Conservation (phyloP, 2,797 vertebrate genomes). For the Parotocinclus haroldoi region DNA sequence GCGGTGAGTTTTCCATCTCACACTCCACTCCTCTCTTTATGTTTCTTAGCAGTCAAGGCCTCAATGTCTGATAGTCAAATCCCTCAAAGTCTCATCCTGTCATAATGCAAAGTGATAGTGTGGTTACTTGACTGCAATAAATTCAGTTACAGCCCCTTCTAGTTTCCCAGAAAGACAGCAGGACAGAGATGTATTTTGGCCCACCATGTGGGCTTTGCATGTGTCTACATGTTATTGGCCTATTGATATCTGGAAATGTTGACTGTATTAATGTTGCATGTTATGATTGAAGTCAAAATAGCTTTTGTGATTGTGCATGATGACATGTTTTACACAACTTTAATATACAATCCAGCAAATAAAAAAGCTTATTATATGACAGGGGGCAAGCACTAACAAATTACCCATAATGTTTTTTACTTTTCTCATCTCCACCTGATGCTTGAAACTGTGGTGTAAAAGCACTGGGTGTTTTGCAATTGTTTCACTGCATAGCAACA, state of each 20-base stretch:
- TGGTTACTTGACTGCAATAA: conserved; percentile 41
- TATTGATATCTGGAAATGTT: too few species aligned
- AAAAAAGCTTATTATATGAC: too few species aligned
- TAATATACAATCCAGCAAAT: too few species aligned
- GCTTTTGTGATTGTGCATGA: too few species aligned
- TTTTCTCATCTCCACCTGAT: too few species aligned
- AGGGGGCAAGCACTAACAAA: too few species aligned
- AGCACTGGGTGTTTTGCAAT: conserved; percentile 8
- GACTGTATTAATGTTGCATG: too few species aligned
- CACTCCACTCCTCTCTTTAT: conserved; percentile 8
- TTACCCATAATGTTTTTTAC: neutral
- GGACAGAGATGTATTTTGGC: conserved; percentile 7
- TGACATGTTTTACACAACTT: too few species aligned
- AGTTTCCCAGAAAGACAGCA: conserved; percentile 41
- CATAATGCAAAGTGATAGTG: conserved; percentile 39
- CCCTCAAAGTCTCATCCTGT: neutral
- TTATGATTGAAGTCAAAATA: too few species aligned
- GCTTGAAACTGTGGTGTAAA: neutral
- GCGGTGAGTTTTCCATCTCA: conserved; percentile 71
- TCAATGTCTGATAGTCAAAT: conserved; percentile 8
- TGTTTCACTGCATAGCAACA: conserved; percentile 10
- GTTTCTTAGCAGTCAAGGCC: neutral
- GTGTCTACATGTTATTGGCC: conserved; percentile 28
- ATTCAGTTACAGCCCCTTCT: conserved; percentile 39
- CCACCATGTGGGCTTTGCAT: conserved; percentile 28